Evolutionary conservation across 2,888 invertebrate species (phyloP).

Genomic region (Nebria brevicollis): DNA sequence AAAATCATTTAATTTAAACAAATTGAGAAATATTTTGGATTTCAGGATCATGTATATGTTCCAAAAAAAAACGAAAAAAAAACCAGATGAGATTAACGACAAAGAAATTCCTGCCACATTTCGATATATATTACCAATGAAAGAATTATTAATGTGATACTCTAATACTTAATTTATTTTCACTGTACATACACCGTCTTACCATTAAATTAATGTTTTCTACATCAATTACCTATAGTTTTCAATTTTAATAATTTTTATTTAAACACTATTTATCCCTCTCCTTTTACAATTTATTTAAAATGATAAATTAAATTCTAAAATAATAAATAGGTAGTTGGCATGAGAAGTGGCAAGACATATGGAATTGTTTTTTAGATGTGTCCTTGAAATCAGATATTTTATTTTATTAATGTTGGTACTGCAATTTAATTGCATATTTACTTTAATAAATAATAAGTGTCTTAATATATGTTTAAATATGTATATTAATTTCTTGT

Average conservation of each 20-base stretch:
- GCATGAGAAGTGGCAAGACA: no score
- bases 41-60: conserved; percentile 19
- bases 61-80: neutral
- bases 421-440: neutral
- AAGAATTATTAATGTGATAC: conserved; percentile 11
- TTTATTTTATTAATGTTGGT: neutral
- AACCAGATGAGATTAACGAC: neutral
- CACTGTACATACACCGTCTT: neutral
- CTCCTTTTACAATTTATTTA: no score
- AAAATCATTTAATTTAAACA: no score
- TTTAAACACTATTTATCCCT: no score
- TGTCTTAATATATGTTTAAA: no score
- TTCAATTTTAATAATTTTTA: no score
- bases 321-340: no score
- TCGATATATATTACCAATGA: conserved; percentile 26
- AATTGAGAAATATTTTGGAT: neutral
- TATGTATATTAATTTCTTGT: neutral
- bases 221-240: neutral
- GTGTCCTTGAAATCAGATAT: neutral
- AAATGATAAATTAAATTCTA: no score
- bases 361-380: no score
- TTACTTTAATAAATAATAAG: neutral
- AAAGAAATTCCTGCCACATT: conserved; percentile 21
- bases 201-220: neutral
- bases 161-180: neutral